These are phyloP conservation scores for Strongylocentrotus purpuratus DNA, from an alignment of 35 echinoderm and acorn worm species.

Conservation along the genomic window DNA sequence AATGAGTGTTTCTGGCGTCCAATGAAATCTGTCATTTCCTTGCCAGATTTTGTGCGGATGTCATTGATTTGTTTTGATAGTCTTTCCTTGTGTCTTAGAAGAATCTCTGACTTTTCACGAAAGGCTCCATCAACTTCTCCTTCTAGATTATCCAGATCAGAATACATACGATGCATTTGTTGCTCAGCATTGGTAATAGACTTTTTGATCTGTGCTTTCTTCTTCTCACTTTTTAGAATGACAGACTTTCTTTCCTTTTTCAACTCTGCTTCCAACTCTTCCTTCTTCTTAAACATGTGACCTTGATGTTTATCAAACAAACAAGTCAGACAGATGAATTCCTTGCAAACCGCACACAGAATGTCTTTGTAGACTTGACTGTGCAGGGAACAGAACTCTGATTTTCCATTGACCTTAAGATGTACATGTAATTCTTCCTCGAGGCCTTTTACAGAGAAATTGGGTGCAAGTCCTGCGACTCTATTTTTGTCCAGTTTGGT, in stretches of 20 bases:
- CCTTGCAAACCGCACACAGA: not conserved
- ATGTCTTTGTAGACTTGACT: not conserved
- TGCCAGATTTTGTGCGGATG: no score
- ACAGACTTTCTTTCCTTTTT: not conserved
- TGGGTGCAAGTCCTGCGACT: not conserved
- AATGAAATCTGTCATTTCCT: no score
- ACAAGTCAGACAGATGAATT: not conserved
- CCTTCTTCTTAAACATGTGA: not conserved
- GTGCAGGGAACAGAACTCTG: not conserved
- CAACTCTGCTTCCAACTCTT: not conserved
- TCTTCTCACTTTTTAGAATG: not conserved
- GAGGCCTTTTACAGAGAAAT: not conserved
- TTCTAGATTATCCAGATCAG: not conserved
- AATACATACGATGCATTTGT: not conserved
- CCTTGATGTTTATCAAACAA: not conserved
- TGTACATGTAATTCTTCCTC: not conserved
- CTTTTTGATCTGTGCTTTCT: not conserved
- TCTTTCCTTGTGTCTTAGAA: no score
- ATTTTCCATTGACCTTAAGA: not conserved
- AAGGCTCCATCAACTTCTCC: no score
- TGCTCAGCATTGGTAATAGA: not conserved
- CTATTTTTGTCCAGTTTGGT: not conserved
- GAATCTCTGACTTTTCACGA: no score
- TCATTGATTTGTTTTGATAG: no score
- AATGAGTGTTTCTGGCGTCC: no score